Evolutionary conservation across 2,888 invertebrate genomes (phyloP).

Genomic region (Lasioglossum malachurum): DNA sequence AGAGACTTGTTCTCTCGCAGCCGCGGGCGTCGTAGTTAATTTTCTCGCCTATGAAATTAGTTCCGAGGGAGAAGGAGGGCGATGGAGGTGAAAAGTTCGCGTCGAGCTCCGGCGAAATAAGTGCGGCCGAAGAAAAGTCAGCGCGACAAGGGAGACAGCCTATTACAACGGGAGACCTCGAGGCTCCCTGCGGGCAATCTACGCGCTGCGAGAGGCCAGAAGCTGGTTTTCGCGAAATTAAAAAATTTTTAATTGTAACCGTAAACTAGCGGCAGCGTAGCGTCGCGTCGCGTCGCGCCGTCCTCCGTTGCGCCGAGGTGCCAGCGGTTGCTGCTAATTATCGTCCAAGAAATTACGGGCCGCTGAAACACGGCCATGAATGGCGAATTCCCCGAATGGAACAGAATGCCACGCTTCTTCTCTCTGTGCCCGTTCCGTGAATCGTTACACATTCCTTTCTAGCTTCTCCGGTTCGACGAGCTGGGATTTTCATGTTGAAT

Average conservation of each 20-base stretch:
- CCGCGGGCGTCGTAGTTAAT: slow-evolving; percentile 27
- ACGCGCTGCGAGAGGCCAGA: not conserved
- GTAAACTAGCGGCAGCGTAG: slow-evolving; percentile 38
- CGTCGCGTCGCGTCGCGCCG: slow-evolving; percentile 10
- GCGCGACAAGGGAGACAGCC: slow-evolving; percentile 13
- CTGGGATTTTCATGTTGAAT: not conserved
- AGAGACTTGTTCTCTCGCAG: not conserved
- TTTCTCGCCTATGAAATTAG: slow-evolving; percentile 36
- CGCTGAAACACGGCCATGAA: slow-evolving; percentile 37
- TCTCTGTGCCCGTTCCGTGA: slow-evolving; percentile 27
- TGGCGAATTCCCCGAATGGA: slow-evolving; percentile 26
- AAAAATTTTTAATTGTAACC: slow-evolving; percentile 60
- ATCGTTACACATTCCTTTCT: slow-evolving; percentile 23
- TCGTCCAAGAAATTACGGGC: slow-evolving; percentile 57
- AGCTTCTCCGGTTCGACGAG: not conserved
- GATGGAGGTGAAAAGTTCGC: slow-evolving; percentile 36
- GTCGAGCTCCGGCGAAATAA: slow-evolving; percentile 48
- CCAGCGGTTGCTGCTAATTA: slow-evolving; percentile 58
- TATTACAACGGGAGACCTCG: not conserved
- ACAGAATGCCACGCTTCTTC: slow-evolving; percentile 52
- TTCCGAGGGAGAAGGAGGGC: not conserved
- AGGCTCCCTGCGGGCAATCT: not conserved
- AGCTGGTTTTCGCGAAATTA: slow-evolving; percentile 25
- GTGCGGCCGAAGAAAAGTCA: slow-evolving; percentile 34
- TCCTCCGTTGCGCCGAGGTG: slow-evolving; percentile 18